phyloP scores from a whole-genome alignment of 2,797 vertebrate species.

The Leucoraja ocellata region DNA sequence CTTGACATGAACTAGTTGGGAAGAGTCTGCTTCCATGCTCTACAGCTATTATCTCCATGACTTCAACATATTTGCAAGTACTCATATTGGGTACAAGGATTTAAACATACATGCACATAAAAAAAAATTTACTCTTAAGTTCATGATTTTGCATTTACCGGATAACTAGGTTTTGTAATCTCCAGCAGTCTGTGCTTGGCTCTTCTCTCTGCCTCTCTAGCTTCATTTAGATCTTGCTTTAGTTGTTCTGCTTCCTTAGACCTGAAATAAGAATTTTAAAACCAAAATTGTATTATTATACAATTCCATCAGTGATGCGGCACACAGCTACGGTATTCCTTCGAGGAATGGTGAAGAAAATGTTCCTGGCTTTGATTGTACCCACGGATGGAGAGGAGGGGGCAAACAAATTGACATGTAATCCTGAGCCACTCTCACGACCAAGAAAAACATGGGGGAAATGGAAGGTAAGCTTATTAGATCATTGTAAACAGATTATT shows the following conservation, averaged over 20 bases:
- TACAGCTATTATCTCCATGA: too few species aligned
- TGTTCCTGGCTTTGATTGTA: background rate
- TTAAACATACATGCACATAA: too few species aligned
- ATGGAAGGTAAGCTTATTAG: background rate
- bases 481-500: background rate
- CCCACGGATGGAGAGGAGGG: background rate
- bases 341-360: background rate
- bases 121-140: too few species aligned
- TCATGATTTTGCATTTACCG: slow-evolving; percentile 52
- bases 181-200: slow-evolving; percentile 80
- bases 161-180: slow-evolving; percentile 69
- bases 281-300: background rate
- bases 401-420: background rate
- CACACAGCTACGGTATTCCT: background rate
- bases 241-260: slow-evolving; percentile 82
- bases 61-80: too few species aligned
- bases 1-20: too few species aligned
- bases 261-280: slow-evolving; percentile 51
- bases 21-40: too few species aligned
- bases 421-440: background rate
- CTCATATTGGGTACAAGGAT: too few species aligned
- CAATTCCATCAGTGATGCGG: background rate
- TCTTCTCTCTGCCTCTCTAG: slow-evolving; percentile 76
- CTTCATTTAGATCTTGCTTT: slow-evolving; percentile 82
- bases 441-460: background rate